Base-by-base conservation (phyloP, 2,797 vertebrate species). In the Cossypha heuglini region DNA sequence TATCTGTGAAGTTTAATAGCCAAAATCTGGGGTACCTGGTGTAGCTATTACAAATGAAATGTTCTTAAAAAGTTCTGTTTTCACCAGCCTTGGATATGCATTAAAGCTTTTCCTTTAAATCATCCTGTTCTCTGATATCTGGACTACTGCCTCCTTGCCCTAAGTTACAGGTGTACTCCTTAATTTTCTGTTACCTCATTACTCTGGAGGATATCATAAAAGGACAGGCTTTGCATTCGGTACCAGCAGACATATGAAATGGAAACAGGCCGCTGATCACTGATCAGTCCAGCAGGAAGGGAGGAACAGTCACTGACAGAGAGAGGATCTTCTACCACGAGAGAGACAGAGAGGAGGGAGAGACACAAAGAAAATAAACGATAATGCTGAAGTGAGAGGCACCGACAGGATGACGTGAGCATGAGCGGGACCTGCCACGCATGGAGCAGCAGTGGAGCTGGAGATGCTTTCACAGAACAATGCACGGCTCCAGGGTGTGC, bases 201-300 rank as follows among this genome's bases (percentile, higher is more conserved):
- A 97, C 98, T 98, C 95, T 97, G 98, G 98, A 98, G 98, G 98
- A 98, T 98, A 98, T 98, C 98, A 98, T 98, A 98, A 98, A 98
- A 98, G 98, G 98, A 98, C 97, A 98, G 98, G 98, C 98, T 98
- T 98, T 98, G 98, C 97, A 98, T 97, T 97, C 98, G 98, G 98
- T 98, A 98, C 98, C 98, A 98, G 98, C 98, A 98, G 98, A 98
- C 98, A 98, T 98, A 97, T 97, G 98, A 98, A 96, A 98, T 97
- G 98, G 98, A 98, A 97, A 98, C 97, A 77, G 98, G 97, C 98
- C 98, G 98, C 98, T 98, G 98, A 97, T 98, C 98, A 98, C 97
- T 98, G 97, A 98, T 95, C 94, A 98, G 97, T 98, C 98, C 98
- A 98, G 97, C 86, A 95, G 98, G 98, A 98, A 98, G 98, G 97